Base-by-base conservation (phyloP, 2,113 vertebrate genomes). In the Thamnaconus septentrionalis region DNA sequence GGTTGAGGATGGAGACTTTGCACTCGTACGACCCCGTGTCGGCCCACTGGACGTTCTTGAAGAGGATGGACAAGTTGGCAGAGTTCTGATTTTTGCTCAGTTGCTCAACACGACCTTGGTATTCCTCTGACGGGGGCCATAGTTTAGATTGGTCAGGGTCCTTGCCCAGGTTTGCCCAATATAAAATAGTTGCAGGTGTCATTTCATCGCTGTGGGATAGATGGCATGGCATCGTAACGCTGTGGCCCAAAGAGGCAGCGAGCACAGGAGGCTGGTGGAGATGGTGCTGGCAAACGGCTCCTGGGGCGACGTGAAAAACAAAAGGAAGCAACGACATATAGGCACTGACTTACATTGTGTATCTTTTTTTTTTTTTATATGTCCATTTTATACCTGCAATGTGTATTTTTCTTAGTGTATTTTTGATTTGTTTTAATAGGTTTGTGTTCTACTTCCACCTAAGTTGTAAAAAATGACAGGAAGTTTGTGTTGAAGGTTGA, bases 21-120 rank as follows among this genome's bases (percentile, higher is more conserved):
- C 88, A 90, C 39, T 31, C n/a, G 58, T 88, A 90, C 55, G 12
- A 61, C 41, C 74, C 71, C 0, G 61, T 64, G 73, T 90, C 85
- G 0, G 45, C 64, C 88, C 86, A 90, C 60, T 52, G 61, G 40
- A 87, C 76, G 0, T 52, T 47, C 41, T 39, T 78, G 8, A 90
- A 41, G 7, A 59, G 12, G 0, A 87, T 54, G 6, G 84, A 84
- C 58, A 70, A 78, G 72, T 80, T 65, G 0, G 7, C 5, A 4
- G 78, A 63, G 0, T 12, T 41, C 3, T 0, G 0, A 8, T 52
- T 11, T 0, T 42, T 7, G n/a, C 81, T 71, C 49, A 76, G n/a
- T 10, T 56, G 59, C 1, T 64, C 9, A 3, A 82, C 59, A 5
- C 81, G 84, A 4, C 43, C 6, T 0, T 7, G 0, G 10, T 78